A percentile compares a stretch with the other conserved stretches of the same genome.
These are phyloP conservation scores for Zeuzera pyrina DNA, from an alignment of 2,888 invertebrate species.

Conservation along the genomic window DNA sequence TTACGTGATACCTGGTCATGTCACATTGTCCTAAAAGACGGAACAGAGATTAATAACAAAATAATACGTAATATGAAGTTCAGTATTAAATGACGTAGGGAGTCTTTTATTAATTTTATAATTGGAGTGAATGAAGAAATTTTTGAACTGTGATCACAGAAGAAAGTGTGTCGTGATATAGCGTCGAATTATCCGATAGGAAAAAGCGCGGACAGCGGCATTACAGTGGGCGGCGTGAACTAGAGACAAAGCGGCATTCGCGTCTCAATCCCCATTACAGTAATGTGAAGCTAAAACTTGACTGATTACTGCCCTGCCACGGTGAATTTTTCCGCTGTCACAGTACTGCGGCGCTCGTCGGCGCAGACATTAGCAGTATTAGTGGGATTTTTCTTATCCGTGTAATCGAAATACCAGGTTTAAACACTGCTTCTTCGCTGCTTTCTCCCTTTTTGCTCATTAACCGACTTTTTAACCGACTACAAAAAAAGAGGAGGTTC, in stretches of 20 bases:
- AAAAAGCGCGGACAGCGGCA: slow-evolving; percentile 23
- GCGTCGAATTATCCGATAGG: slow-evolving; percentile 27
- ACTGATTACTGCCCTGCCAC: slow-evolving; percentile 51
- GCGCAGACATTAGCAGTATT: slow-evolving; percentile 44
- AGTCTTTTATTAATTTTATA: no score
- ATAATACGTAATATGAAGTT: no score
- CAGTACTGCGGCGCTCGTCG: slow-evolving; percentile 23
- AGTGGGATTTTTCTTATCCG: slow-evolving; percentile 38
- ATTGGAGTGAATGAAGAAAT: slow-evolving; percentile 9
- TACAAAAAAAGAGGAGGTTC: no score
- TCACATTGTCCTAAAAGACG: no score
- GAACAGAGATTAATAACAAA: no score
- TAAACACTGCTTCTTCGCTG: slow-evolving; percentile 15
- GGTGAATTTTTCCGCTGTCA: slow-evolving; percentile 48
- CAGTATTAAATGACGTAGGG: no score
- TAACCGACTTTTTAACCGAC: no score
- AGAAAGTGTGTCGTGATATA: slow-evolving; percentile 29
- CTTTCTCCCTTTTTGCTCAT: slow-evolving; percentile 3
- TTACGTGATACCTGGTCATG: no score
- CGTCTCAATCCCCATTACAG: slow-evolving; percentile 43
- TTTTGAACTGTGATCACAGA: slow-evolving; percentile 14
- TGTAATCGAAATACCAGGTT: slow-evolving; percentile 44
- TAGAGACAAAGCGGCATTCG: slow-evolving; percentile 2
- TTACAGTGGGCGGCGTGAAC: slow-evolving; percentile 26
- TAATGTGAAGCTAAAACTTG: slow-evolving; percentile 61